phyloP scores from a whole-genome alignment of 1,140 invertebrate genomes.

The Magallana angulata region DNA sequence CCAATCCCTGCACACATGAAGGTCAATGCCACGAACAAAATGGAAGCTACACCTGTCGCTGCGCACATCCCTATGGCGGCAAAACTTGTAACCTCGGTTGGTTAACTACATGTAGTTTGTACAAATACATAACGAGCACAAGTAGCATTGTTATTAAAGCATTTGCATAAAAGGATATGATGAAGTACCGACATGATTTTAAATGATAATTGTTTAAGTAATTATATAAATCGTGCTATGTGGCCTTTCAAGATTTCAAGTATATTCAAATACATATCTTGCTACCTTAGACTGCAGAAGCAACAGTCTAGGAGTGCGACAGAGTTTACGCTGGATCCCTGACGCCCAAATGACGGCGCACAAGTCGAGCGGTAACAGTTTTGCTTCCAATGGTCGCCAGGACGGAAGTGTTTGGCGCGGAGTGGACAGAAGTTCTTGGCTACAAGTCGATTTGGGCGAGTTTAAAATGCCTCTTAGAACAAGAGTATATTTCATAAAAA shows the following conservation, averaged over 20 bases:
- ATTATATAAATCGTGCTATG: no score
- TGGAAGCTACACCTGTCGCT: conserved; percentile 54
- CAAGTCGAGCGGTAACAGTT: conserved; percentile 42
- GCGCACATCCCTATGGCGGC: conserved; percentile 56
- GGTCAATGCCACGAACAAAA: conserved; percentile 55
- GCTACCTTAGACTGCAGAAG: no score
- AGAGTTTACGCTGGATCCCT: conserved; percentile 46
- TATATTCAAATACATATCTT: no score
- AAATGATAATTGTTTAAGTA: no score
- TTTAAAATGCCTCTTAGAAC: not conserved
- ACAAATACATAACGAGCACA: no score
- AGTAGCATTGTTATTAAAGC: no score
- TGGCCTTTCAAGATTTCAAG: no score
- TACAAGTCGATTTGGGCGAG: conserved; percentile 61
- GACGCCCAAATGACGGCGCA: conserved; percentile 59
- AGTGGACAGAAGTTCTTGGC: conserved; percentile 43
- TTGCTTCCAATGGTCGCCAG: conserved; percentile 41
- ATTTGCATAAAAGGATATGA: no score
- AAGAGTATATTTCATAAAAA: no score
- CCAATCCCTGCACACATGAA: conserved; percentile 53
- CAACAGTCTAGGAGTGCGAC: conserved; percentile 54
- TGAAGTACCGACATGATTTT: no score
- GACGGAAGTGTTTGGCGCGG: conserved; percentile 50
- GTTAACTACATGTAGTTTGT: no score
- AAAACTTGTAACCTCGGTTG: conserved; percentile 52